Base-by-base conservation (phyloP, 2,888 invertebrate species). In the Stenotaenia linearis region DNA sequence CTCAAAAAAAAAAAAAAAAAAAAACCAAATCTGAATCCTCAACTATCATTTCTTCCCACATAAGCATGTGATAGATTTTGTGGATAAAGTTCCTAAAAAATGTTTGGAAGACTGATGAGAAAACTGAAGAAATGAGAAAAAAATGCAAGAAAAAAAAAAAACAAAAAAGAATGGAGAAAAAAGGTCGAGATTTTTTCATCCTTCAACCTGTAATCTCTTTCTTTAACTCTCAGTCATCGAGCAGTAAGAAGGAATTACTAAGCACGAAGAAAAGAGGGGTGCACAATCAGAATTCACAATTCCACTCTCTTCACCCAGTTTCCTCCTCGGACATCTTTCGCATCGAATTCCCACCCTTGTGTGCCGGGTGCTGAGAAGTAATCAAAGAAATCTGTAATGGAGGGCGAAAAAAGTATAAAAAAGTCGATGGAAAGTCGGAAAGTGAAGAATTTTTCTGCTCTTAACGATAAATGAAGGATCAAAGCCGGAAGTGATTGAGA, bases 251-350 rank as follows among this genome's bases (percentile, higher is more conserved):
- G 69, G 69, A 69, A 69, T 69, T 69, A 69, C 69, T 69, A 69
- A 69, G 69, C 69, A 69, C 25, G 69, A 69, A 69, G 69, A 69
- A 56, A 69, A 69, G 28, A 69, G 69, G 28, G 28, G 69, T 9
- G 69, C 69, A 69, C 69, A 69, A 69, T 69, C 69, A 69, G 69
- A 69, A 69, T 69, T 69, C 69, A 69, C 69, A 69, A 69, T 69
- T 69, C 69, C 69, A 28, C 25, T 69, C 69, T 25, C 28, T 69
- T n/a, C 69, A 12, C 69, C 69, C 69, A 69, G 69, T 69, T 69
- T 69, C 69, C 69, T 69, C n/a, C 69, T 69, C 25, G 69, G 69
- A 69, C 69, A n/a, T 69, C 69, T 69, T 69, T 69, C 69, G 69
- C 69, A 69, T 69, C 69, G 28, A 25, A 69, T 69, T 69, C 69